phyloP scores from a whole-genome alignment of 2,113 vertebrate species.

The Catharus bicknelli region DNA sequence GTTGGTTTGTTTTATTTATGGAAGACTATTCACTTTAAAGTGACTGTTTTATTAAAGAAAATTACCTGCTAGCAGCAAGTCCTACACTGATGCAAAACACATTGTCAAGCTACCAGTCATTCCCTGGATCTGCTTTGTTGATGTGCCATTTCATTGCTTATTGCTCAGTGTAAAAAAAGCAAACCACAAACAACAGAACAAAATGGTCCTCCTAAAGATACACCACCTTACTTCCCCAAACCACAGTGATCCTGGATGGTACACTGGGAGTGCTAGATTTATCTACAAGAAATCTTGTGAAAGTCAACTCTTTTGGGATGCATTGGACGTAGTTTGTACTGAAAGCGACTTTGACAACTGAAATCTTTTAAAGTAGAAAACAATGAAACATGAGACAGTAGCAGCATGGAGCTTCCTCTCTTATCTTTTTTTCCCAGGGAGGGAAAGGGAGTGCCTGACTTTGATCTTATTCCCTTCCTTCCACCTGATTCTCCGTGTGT shows the following conservation, averaged over 20 bases:
- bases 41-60: background rate
- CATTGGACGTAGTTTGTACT: background rate
- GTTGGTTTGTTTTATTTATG: background rate
- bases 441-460: slow-evolving; percentile 27
- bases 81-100: background rate
- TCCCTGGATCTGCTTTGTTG: background rate
- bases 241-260: fast-evolving
- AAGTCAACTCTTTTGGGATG: background rate
- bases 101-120: background rate
- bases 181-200: background rate
- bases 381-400: background rate
- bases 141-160: background rate
- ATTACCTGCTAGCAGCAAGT: background rate
- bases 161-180: background rate
- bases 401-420: background rate
- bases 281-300: background rate
- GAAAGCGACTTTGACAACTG: background rate
- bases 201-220: background rate
- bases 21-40: background rate
- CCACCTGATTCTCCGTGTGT: background rate
- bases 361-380: background rate
- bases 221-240: fast-evolving
- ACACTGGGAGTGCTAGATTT: fast-evolving
- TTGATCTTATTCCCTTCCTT: slow-evolving; percentile 42
- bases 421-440: slow-evolving; percentile 14